Evolutionary conservation across 2,113 vertebrate species (phyloP).

Genomic region (Melanocharis versteri): DNA sequence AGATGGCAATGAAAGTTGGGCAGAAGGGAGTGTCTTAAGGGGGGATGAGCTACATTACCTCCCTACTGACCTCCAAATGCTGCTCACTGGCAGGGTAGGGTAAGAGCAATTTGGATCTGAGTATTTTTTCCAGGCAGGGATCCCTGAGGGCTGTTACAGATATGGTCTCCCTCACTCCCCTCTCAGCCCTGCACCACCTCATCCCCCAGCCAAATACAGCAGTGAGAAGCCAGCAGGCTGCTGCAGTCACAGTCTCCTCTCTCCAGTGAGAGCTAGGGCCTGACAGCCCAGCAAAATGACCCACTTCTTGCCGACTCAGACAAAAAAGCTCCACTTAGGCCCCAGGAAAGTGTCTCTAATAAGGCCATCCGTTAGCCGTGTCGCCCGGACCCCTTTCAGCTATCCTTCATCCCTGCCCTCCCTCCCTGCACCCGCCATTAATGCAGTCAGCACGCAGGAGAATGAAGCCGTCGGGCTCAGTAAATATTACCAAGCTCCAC

Average conservation of each 20-base stretch:
- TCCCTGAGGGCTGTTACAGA: not conserved
- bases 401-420: constrained; percentile 73
- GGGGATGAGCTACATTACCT: not conserved
- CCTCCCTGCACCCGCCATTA: constrained; percentile 74
- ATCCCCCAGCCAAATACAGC: not conserved
- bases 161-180: not conserved
- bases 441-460: constrained; percentile 68
- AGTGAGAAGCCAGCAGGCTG: constrained; percentile 17
- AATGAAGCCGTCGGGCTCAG: constrained; percentile 76
- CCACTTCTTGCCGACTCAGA: constrained; percentile 79
- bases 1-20: not conserved
- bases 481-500: constrained; percentile 74
- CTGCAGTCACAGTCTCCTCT: constrained; percentile 41
- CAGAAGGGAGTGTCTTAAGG: not conserved
- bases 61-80: not conserved
- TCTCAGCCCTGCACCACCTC: not conserved
- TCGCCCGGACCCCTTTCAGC: constrained; percentile 62
- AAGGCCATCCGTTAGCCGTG: constrained; percentile 76
- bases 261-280: constrained; percentile 40
- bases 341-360: constrained; percentile 78
- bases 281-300: constrained; percentile 78
- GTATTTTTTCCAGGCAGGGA: not conserved
- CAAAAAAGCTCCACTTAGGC: constrained; percentile 76
- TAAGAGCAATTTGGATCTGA: not conserved
- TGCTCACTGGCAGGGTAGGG: not conserved